Conservation (phyloP, 1,140 invertebrate genomes). For the Aphaenogaster floridana region DNA sequence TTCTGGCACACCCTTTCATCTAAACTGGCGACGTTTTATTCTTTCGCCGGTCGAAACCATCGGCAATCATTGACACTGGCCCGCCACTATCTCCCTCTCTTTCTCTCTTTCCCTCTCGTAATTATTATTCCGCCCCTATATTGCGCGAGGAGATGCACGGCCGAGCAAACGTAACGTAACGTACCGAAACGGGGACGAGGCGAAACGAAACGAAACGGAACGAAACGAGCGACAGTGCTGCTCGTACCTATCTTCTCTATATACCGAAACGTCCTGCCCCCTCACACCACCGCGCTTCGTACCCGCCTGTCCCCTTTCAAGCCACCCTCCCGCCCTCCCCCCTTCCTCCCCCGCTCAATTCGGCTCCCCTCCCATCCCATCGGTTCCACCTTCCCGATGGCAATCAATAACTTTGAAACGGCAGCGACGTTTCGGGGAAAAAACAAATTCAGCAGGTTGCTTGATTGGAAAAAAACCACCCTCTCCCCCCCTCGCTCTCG, state of each 20-base stretch:
- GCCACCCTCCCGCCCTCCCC: constrained; percentile 17
- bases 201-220: constrained; percentile 83
- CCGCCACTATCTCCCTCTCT: constrained; percentile 40
- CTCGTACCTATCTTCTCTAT: constrained; percentile 72
- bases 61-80: constrained; percentile 72
- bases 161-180: constrained; percentile 85
- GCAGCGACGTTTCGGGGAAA: constrained; percentile 84
- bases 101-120: constrained; percentile 72
- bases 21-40: constrained; percentile 30
- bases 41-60: constrained; percentile 53
- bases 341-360: constrained; percentile 49
- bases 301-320: constrained; percentile 70
- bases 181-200: constrained; percentile 84
- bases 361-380: constrained; percentile 52
- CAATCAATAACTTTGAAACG: constrained; percentile 86
- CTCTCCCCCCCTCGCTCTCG: constrained; percentile 26
- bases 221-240: constrained; percentile 80
- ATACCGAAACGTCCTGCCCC: constrained; percentile 71
- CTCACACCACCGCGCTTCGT: constrained; percentile 64
- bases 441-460: constrained; percentile 87
- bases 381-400: constrained; percentile 73
- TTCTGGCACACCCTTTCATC: constrained; percentile 48
- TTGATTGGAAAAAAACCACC: constrained; percentile 85
- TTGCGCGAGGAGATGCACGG: constrained; percentile 84
- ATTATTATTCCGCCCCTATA: constrained; percentile 86